phyloP scores from a whole-genome alignment of 53 echinoderm and acorn worm species.

The Henricia sp. region DNA sequence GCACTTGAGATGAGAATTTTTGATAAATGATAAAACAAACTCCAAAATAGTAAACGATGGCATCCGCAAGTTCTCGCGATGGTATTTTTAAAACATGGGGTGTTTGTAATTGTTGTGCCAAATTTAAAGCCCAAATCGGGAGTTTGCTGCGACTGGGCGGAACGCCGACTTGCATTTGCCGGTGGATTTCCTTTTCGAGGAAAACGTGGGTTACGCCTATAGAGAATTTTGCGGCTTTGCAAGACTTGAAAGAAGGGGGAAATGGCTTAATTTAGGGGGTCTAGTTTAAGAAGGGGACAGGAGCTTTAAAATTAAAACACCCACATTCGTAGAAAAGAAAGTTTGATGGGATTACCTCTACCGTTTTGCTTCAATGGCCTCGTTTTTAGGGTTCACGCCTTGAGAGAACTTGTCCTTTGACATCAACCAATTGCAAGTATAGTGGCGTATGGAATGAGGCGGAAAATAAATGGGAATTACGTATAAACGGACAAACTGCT shows the following conservation, averaged over 20 bases:
- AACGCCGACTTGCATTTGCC: background rate
- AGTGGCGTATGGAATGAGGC: no score
- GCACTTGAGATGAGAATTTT: conserved; percentile 44
- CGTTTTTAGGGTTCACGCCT: conserved; percentile 30
- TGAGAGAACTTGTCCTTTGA: conserved; percentile 12
- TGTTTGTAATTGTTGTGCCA: no score
- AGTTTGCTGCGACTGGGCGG: no score
- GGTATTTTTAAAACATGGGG: background rate
- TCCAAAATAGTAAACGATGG: background rate
- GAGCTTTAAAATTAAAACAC: no score
- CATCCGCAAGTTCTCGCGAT: background rate
- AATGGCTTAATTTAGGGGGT: background rate
- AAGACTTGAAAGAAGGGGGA: conserved; percentile 1
- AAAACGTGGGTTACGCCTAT: no score
- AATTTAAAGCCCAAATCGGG: no score
- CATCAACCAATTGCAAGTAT: conserved; percentile 4
- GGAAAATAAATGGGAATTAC: no score
- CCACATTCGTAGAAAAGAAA: background rate
- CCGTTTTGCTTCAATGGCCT: no score
- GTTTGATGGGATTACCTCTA: no score
- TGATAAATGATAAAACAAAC: conserved; percentile 10
- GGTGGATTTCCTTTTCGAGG: background rate
- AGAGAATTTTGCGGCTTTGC: background rate
- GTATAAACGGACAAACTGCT: no score
- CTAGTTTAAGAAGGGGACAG: background rate